Percentiles rank a stretch among this genome's conserved stretches.
Evolutionary conservation across 2,888 invertebrate genomes (phyloP).

Genomic region (Crioceris asparagi): DNA sequence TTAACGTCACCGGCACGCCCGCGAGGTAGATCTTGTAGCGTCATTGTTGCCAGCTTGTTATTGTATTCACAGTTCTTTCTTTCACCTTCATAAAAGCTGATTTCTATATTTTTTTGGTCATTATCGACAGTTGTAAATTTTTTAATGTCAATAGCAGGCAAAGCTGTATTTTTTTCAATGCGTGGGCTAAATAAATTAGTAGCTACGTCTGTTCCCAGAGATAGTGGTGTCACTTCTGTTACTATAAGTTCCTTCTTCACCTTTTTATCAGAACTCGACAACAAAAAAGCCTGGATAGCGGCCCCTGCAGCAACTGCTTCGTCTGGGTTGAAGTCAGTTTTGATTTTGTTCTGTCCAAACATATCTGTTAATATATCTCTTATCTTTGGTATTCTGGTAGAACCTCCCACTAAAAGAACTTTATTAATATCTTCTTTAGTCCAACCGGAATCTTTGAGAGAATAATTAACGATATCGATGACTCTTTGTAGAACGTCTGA

Average conservation of each 20-base stretch:
- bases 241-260: no score
- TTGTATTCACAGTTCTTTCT: slow-evolving; percentile 16
- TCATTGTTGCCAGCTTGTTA: slow-evolving; percentile 15
- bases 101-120: slow-evolving; percentile 7
- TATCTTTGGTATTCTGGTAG: slow-evolving; percentile 20
- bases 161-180: slow-evolving; percentile 16
- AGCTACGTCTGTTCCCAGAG: slow-evolving; percentile 16
- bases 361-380: slow-evolving; percentile 12
- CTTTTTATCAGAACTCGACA: no score
- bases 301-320: no score
- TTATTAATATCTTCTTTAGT: slow-evolving; percentile 15
- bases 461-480: slow-evolving; percentile 13
- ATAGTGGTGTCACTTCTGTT: slow-evolving; percentile 22
- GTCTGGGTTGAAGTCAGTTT: slow-evolving; percentile 19
- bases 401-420: slow-evolving; percentile 21
- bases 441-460: slow-evolving; percentile 13
- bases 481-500: slow-evolving; percentile 12
- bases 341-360: slow-evolving; percentile 15
- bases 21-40: slow-evolving; percentile 11
- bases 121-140: slow-evolving; percentile 8
- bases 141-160: slow-evolving; percentile 10
- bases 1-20: slow-evolving; percentile 14
- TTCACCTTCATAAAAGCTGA: slow-evolving; percentile 19
- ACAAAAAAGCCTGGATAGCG: no score
- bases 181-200: slow-evolving; percentile 15